Evolutionary conservation across 2,113 vertebrate genomes (phyloP), one percentile per base, ranked within the genome.

Genomic region (Chrysochloris asiatica): DNA sequence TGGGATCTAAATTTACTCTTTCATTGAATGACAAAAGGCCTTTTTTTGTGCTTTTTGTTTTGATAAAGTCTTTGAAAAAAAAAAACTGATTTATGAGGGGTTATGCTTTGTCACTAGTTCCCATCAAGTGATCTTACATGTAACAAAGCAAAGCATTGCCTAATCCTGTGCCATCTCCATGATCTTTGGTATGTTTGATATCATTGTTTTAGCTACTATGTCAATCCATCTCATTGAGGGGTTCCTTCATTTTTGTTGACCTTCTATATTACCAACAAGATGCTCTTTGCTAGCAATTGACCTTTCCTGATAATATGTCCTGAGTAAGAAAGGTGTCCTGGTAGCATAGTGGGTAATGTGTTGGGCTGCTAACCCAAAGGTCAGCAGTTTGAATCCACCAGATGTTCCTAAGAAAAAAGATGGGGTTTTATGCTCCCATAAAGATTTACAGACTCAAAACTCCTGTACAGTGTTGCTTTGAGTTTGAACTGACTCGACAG

Each of bases 1-100:
- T 86, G 80, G 83, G 89, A 81, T 88, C 45, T 88, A 17, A 95
- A 89, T 93, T 0, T 89, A 86, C 63, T 80, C 88, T 86, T 80
- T 80, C 2, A 67, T 24, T 38, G 10, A 12, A 50, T 69, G 22
- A 38, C 3, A 26, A 24, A 71, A 71, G 21, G 24, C 0, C 11
- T 63, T n/a, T 54, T 56, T 48, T 28, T 52, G 47, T 38, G 22
- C 2, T 67, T 33, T 89, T 5, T 41, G 45, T 80, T 67, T 11
- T 0, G 3, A 43, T 41, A 54, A 84, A 38, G 4, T 10, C 36
- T n/a, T n/a, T 59, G 36, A 6, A 83, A 9, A 2, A 52, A n/a
- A 52, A 76, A 86, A 92, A 87, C 8, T n/a, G 45, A 63, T 52
- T 91, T 87, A 43, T n/a, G 22, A 8, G 8, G 4, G 0, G 38